Evolutionary conservation across 2,888 invertebrate species (phyloP).

Genomic region (Patella ulyssiponensis): DNA sequence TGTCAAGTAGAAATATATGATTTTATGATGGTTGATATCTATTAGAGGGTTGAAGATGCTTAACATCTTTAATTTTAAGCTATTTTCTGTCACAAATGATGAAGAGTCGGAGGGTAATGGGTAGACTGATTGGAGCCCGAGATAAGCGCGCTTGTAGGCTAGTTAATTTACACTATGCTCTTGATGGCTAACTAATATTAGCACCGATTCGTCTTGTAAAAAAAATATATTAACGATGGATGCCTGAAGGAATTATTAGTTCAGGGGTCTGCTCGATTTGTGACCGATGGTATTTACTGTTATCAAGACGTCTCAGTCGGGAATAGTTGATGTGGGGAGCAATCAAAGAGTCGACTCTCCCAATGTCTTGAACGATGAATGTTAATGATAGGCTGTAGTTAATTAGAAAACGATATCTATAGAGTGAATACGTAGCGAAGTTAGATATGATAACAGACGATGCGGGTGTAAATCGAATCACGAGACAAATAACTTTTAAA

Average conservation of each 20-base stretch:
- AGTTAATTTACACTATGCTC: constrained; percentile 27
- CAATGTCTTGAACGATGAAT: constrained; percentile 11
- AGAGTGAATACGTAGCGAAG: neutral
- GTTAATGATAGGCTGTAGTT: constrained; percentile 16
- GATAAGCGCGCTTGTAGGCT: constrained; percentile 26
- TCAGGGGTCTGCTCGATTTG: constrained; percentile 1
- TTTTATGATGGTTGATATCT: constrained; percentile 11
- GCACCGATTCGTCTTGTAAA: constrained; percentile 21
- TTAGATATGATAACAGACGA: neutral
- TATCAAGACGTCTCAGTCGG: constrained; percentile 18
- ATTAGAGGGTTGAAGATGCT: constrained; percentile 9
- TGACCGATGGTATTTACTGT: constrained; percentile 21
- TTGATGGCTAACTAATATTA: constrained; percentile 18
- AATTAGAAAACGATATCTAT: constrained; percentile 22
- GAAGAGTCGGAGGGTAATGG: constrained; percentile 17
- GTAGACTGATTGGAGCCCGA: constrained; percentile 33
- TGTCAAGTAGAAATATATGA: constrained; percentile 10
- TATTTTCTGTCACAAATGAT: constrained; percentile 33
- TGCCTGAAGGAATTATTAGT: constrained; percentile 14
- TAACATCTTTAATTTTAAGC: constrained; percentile 6
- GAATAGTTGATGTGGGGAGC: constrained; percentile 22
- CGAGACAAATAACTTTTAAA: constrained; percentile 6
- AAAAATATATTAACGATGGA: constrained; percentile 17
- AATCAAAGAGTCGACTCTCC: constrained; percentile 3
- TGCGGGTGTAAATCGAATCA: neutral